Conservation (phyloP, 2,797 vertebrate genomes). For the Hippopotamyrus pictus region DNA sequence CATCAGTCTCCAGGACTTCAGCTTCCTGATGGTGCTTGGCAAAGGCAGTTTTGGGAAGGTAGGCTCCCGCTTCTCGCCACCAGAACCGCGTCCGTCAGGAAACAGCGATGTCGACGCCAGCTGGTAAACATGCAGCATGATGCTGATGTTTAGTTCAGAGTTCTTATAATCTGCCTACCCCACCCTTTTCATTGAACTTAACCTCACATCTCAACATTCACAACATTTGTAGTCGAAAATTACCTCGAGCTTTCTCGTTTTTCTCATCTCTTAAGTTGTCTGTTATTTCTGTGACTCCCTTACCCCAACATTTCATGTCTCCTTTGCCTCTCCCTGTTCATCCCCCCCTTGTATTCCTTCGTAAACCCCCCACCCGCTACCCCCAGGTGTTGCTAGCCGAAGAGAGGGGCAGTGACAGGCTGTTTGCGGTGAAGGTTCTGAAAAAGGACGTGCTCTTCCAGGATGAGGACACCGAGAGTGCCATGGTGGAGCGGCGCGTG, state of each 20-base stretch:
- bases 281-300: background rate
- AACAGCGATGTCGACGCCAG: background rate
- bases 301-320: background rate
- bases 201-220: background rate
- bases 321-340: background rate
- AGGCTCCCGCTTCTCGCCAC: background rate
- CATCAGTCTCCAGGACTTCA: conserved; percentile 75
- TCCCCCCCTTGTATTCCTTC: background rate
- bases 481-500: conserved; percentile 82
- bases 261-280: background rate
- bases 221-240: background rate
- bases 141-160: background rate
- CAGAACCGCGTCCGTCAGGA: background rate
- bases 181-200: background rate
- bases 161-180: background rate
- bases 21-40: conserved; percentile 87
- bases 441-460: conserved; percentile 90
- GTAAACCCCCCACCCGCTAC: background rate
- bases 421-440: conserved; percentile 84
- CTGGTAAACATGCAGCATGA: background rate
- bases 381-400: conserved; percentile 82
- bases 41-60: conserved; percentile 93
- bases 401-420: conserved; percentile 72
- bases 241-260: background rate
- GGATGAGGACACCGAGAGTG: conserved; percentile 86